phyloP scores from a whole-genome alignment of 2,888 invertebrate genomes.

The Platycheirus rosarum region DNA sequence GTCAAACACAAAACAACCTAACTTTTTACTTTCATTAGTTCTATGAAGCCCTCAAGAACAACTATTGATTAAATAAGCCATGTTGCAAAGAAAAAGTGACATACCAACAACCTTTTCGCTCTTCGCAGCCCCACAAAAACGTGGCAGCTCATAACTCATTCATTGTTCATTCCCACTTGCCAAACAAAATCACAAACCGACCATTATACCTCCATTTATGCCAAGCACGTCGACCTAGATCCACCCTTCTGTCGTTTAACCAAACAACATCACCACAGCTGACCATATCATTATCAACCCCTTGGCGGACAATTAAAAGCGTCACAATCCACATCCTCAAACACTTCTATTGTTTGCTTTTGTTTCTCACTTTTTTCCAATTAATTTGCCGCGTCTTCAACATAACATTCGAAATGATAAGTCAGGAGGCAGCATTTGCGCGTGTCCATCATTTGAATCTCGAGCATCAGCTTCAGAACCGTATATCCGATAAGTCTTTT shows the following conservation, averaged over 20 bases:
- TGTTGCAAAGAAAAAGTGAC: neutral
- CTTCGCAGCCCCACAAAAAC: neutral
- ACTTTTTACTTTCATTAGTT: slow-evolving; percentile 7
- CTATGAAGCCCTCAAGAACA: neutral
- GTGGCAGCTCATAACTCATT: slow-evolving; percentile 13
- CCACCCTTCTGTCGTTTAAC: slow-evolving; percentile 17
- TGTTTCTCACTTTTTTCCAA: slow-evolving; percentile 48
- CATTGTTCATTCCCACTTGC: slow-evolving; percentile 40
- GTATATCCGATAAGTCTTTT: slow-evolving; percentile 27
- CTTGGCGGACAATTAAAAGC: slow-evolving; percentile 61
- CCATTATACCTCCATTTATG: slow-evolving; percentile 32
- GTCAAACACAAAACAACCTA: no score
- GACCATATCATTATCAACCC: slow-evolving; percentile 35
- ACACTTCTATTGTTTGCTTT: slow-evolving; percentile 36
- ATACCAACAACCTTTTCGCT: neutral
- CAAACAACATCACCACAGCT: slow-evolving; percentile 33
- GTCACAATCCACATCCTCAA: neutral
- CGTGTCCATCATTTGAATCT: slow-evolving; percentile 42
- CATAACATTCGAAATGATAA: slow-evolving; percentile 46
- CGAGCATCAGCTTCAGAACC: neutral
- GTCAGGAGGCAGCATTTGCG: slow-evolving; percentile 1
- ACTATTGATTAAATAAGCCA: neutral
- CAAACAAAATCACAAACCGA: slow-evolving; percentile 31
- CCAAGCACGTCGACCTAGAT: slow-evolving; percentile 4
- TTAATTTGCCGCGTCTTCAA: slow-evolving; percentile 45